phyloP scores from a whole-genome alignment of 2,797 vertebrate genomes.

The Pelochelys cantorii region DNA sequence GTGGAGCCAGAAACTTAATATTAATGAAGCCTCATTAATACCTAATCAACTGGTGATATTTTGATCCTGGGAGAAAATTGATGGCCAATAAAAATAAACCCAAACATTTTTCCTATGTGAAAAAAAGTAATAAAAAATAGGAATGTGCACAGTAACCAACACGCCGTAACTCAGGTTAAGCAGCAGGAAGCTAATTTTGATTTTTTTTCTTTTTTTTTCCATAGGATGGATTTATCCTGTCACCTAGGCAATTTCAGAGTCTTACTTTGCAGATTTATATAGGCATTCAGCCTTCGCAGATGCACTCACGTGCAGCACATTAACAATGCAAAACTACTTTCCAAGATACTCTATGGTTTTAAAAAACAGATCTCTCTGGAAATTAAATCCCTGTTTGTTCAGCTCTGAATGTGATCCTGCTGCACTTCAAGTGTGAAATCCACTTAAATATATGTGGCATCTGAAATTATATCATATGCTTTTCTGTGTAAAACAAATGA shows the following conservation, averaged over 20 bases:
- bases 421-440: conserved; percentile 41
- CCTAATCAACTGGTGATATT: conserved; percentile 50
- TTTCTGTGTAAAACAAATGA: conserved; percentile 13
- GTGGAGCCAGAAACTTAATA: conserved; percentile 44
- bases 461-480: conserved; percentile 4
- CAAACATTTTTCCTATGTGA: conserved; percentile 32
- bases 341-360: conserved; percentile 38
- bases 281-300: conserved; percentile 56
- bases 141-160: conserved; percentile 35
- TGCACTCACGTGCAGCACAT: conserved; percentile 27
- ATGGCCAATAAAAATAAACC: conserved; percentile 60
- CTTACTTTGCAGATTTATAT: conserved; percentile 54
- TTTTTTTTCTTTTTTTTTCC: background rate
- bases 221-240: conserved; percentile 32
- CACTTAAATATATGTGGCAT: conserved; percentile 30
- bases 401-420: conserved; percentile 15
- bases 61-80: conserved; percentile 53
- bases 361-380: conserved; percentile 39
- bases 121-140: conserved; percentile 24
- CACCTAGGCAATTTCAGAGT: conserved; percentile 44
- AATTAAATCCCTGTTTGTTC: conserved; percentile 8
- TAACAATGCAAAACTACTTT: conserved; percentile 48
- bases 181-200: conserved; percentile 34
- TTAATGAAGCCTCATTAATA: conserved; percentile 60
- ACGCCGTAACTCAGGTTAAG: conserved; percentile 49